Conservation (phyloP, 2,113 vertebrate genomes). For the Neopipo cinnamomea region DNA sequence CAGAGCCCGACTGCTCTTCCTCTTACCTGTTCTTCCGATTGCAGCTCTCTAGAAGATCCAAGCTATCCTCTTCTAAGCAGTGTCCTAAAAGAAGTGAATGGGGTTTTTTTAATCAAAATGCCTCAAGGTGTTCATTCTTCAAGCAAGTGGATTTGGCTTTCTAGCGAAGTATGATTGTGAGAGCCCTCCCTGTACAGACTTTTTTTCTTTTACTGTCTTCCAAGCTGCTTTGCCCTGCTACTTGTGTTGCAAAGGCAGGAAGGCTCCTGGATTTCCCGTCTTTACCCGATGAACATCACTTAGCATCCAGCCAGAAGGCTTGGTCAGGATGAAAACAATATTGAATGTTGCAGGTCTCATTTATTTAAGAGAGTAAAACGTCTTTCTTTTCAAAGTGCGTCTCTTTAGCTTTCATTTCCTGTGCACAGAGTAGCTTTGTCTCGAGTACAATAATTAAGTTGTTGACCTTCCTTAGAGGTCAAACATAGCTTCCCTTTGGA, state of each 20-base stretch:
- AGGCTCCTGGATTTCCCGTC: slow-evolving; percentile 41
- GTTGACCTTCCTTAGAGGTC: slow-evolving; percentile 72
- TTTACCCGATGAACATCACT: slow-evolving; percentile 36
- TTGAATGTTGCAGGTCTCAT: slow-evolving; percentile 45
- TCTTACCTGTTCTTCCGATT: neutral
- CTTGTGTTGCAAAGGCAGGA: slow-evolving; percentile 37
- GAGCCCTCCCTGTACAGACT: neutral
- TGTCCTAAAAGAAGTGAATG: neutral
- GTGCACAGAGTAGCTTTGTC: slow-evolving; percentile 72
- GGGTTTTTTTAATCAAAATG: neutral
- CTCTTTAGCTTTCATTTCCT: slow-evolving; percentile 74
- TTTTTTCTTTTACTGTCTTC: neutral
- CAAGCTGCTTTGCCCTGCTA: neutral
- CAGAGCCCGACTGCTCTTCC: neutral
- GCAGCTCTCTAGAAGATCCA: neutral
- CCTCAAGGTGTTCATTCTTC: neutral
- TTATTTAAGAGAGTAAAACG: slow-evolving; percentile 58
- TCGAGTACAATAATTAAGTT: slow-evolving; percentile 76
- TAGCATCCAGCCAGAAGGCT: slow-evolving; percentile 52
- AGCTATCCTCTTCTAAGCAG: neutral
- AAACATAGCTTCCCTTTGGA: slow-evolving; percentile 69
- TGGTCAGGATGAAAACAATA: slow-evolving; percentile 51
- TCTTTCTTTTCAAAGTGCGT: slow-evolving; percentile 67
- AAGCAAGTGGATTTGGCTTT: neutral
- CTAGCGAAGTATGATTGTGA: neutral